A percentile compares a stretch with the other conserved stretches of the same genome.
These are phyloP conservation scores for Eurytoma californica DNA, from an alignment of 2,888 invertebrate genomes.

Conservation along the genomic window DNA sequence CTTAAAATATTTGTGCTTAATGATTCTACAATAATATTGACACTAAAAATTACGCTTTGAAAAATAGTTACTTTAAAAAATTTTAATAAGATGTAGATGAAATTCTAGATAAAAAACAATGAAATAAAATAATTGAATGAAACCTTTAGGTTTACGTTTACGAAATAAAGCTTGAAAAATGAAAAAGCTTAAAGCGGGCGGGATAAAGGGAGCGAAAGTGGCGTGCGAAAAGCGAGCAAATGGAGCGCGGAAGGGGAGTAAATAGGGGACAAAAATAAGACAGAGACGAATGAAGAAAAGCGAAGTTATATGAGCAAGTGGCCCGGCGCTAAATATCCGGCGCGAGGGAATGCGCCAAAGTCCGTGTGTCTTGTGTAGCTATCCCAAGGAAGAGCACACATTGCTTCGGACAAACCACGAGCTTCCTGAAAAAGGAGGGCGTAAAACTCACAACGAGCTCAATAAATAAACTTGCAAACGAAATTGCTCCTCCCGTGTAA, in stretches of 20 bases:
- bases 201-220: neutral
- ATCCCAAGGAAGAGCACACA: conserved; percentile 11
- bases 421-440: conserved; percentile 2
- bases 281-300: conserved; percentile 30
- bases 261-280: conserved; percentile 57
- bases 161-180: conserved; percentile 16
- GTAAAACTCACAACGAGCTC: conserved; percentile 4
- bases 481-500: too few relatives aligned
- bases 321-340: conserved; percentile 40
- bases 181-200: conserved; percentile 6
- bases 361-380: conserved; percentile 52
- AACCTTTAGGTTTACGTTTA: too few relatives aligned
- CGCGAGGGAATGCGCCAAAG: conserved; percentile 9
- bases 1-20: too few relatives aligned
- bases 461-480: neutral
- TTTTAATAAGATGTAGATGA: too few relatives aligned
- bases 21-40: too few relatives aligned
- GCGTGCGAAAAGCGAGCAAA: conserved; percentile 7
- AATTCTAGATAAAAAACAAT: neutral
- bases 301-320: conserved; percentile 39
- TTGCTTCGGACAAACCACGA: conserved; percentile 26
- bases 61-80: too few relatives aligned
- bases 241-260: conserved; percentile 54
- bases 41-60: too few relatives aligned
- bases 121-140: neutral